Evolutionary conservation across 2,797 vertebrate genomes (phyloP).

Genomic region (Alcedo atthis): DNA sequence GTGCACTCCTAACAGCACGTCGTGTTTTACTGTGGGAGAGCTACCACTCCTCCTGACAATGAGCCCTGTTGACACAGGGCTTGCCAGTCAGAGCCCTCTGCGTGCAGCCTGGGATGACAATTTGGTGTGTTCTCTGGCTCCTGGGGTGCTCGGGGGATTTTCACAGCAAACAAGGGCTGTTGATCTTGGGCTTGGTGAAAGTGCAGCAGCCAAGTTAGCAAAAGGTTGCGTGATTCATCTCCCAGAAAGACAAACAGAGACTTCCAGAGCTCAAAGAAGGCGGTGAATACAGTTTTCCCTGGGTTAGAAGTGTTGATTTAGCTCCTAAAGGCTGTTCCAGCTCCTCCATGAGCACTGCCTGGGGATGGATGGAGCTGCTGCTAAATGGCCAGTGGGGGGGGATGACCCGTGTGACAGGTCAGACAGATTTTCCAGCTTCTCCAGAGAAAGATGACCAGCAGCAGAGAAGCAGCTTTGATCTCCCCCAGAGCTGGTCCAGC

Average conservation of each 20-base stretch:
- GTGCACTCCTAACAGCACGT: rapidly evolving
- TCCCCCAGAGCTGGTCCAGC: background rate
- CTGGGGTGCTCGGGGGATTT: rapidly evolving
- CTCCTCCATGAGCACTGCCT: rapidly evolving
- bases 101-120: background rate
- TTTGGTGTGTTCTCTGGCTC: background rate
- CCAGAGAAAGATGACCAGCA: background rate
- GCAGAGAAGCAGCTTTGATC: background rate
- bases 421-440: background rate
- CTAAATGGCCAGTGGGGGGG: no score
- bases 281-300: background rate
- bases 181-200: background rate
- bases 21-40: rapidly evolving
- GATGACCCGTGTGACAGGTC: background rate
- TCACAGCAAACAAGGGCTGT: background rate
- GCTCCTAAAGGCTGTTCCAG: background rate
- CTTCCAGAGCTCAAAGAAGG: background rate
- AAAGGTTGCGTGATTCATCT: background rate
- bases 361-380: background rate
- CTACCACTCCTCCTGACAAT: background rate
- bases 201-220: background rate
- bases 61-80: background rate
- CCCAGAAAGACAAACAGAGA: background rate
- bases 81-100: background rate
- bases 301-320: background rate